These are phyloP conservation scores for Habroteleia sp. DNA, from an alignment of 2,888 invertebrate genomes.

Conservation along the genomic window DNA sequence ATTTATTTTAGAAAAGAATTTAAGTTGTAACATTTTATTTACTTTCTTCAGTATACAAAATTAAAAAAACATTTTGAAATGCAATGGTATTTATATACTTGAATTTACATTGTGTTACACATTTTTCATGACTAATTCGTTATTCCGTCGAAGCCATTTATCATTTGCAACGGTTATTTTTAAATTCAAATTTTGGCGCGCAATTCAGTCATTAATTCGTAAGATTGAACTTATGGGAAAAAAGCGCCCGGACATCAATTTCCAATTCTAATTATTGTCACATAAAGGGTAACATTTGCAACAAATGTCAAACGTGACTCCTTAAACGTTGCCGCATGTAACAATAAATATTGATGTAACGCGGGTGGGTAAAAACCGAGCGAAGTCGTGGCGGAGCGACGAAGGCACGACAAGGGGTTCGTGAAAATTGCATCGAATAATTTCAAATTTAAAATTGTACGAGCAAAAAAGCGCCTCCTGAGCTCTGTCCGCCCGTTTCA, in stretches of 20 bases:
- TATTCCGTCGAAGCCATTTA: no score
- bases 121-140: no score
- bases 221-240: neutral
- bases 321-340: conserved; percentile 51
- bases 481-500: conserved; percentile 20
- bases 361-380: conserved; percentile 42
- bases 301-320: conserved; percentile 53
- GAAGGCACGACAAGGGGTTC: conserved; percentile 50
- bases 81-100: no score
- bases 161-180: no score
- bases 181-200: neutral
- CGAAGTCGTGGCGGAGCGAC: conserved; percentile 36
- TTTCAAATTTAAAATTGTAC: conserved; percentile 58
- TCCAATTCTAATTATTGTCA: conserved; percentile 43
- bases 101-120: no score
- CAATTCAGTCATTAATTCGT: neutral
- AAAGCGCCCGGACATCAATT: conserved; percentile 4
- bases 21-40: no score
- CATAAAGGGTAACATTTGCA: conserved; percentile 41
- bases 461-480: conserved; percentile 51
- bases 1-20: no score
- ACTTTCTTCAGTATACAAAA: no score
- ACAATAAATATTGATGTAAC: conserved; percentile 56
- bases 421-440: conserved; percentile 60
- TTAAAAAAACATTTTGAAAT: no score